These are phyloP conservation scores for Acanthosepion esculentum DNA, from an alignment of 2,888 invertebrate species.

Conservation along the genomic window DNA sequence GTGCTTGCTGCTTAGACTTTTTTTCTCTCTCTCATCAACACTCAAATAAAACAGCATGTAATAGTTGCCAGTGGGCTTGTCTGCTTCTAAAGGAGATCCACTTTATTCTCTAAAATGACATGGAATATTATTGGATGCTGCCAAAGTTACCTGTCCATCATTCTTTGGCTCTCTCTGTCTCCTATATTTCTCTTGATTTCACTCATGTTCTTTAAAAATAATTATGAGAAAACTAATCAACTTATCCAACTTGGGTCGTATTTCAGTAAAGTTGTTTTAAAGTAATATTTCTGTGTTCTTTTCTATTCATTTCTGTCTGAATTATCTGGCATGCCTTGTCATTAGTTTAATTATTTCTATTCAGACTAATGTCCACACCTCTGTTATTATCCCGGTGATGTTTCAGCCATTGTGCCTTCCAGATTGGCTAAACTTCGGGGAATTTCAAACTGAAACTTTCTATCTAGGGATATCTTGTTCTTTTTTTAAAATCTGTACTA, in stretches of 20 bases:
- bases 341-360: too few species aligned
- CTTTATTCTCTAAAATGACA: neutral
- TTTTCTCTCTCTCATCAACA: neutral
- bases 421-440: too few species aligned
- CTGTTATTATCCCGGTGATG: too few species aligned
- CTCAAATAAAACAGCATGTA: neutral
- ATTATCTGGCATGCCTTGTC: too few species aligned
- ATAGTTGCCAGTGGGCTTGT: neutral
- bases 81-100: neutral
- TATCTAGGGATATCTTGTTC: too few species aligned
- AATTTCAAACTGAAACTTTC: too few species aligned
- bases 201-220: neutral
- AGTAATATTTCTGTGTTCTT: too few species aligned
- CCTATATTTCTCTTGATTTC: neutral
- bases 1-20: neutral
- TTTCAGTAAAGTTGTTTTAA: neutral
- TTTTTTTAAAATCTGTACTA: too few species aligned
- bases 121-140: neutral
- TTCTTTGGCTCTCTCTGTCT: neutral
- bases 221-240: neutral
- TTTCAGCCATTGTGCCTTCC: too few species aligned
- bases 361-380: too few species aligned
- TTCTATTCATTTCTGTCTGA: too few species aligned
- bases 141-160: neutral
- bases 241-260: neutral